phyloP scores from a whole-genome alignment of 2,797 vertebrate genomes.

The Pempheris klunzingeri region DNA sequence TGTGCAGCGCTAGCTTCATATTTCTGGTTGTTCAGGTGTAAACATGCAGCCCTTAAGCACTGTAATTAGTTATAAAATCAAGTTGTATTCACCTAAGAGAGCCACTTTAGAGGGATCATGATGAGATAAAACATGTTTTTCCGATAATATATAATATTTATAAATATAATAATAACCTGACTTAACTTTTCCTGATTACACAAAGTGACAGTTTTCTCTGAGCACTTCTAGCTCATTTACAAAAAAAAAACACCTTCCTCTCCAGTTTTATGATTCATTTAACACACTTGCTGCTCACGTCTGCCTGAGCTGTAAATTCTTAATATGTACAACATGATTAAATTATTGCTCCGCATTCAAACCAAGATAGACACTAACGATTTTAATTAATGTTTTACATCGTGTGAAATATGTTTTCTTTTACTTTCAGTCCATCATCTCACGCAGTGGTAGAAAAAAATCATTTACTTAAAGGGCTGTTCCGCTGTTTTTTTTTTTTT shows the following conservation, averaged over 20 bases:
- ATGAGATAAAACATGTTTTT: too few relatives aligned
- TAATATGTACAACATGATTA: conserved; percentile 46
- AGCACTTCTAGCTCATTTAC: conserved; percentile 25
- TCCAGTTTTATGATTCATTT: conserved; percentile 42
- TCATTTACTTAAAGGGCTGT: neutral
- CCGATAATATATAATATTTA: neutral
- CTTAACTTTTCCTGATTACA: neutral
- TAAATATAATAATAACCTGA: too few relatives aligned
- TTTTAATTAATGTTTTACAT: conserved; percentile 28
- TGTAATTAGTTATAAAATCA: too few relatives aligned
- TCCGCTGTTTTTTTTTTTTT: too few relatives aligned
- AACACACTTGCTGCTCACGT: conserved; percentile 20
- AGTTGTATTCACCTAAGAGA: too few relatives aligned
- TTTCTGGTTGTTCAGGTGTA: too few relatives aligned
- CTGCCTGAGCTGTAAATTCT: conserved; percentile 43
- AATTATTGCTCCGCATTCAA: conserved; percentile 46
- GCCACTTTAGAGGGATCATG: neutral
- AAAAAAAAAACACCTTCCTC: conserved; percentile 24
- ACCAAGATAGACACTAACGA: conserved; percentile 4
- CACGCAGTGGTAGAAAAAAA: neutral
- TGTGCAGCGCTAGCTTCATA: too few relatives aligned
- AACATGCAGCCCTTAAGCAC: too few relatives aligned
- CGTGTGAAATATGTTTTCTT: conserved; percentile 16
- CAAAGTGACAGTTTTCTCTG: conserved; percentile 22
- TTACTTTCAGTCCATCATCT: neutral